Conservation (phyloP, 2,113 vertebrate species). For the Petroica traversi region DNA sequence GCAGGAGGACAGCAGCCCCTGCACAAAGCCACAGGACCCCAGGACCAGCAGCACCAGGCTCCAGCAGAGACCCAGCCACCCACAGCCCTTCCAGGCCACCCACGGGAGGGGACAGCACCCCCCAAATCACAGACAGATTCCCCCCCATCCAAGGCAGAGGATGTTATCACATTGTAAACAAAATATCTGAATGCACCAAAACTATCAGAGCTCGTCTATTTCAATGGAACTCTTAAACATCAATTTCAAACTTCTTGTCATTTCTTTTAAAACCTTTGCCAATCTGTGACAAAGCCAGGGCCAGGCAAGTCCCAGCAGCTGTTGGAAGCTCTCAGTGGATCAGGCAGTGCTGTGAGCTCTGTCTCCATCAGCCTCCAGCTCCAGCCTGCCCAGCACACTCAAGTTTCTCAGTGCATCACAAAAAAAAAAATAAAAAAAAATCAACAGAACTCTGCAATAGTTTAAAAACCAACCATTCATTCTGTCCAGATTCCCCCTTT, state of each 20-base stretch:
- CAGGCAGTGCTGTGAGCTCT: accelerated
- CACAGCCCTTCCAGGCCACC: neutral
- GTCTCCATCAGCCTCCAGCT: neutral
- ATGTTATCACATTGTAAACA: accelerated
- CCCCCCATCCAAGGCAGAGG: accelerated
- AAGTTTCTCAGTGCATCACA: neutral
- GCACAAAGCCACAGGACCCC: accelerated
- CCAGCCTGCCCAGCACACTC: neutral
- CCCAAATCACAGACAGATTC: accelerated
- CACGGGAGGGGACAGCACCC: accelerated
- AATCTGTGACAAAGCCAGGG: neutral
- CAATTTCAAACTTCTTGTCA: no score
- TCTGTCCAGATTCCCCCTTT: neutral
- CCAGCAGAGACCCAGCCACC: neutral
- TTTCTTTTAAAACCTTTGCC: neutral
- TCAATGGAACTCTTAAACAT: neutral
- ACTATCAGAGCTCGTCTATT: neutral
- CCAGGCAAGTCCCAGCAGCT: neutral
- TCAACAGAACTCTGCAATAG: neutral
- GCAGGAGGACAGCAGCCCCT: neutral
- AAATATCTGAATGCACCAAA: neutral
- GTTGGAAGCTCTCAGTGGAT: neutral
- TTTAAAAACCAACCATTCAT: neutral
- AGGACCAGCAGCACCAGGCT: accelerated
- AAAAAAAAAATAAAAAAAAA: no score